Evolutionary conservation across 2,888 invertebrate genomes (phyloP), one percentile per base, ranked within the genome.

Genomic region (Acheta domesticus): DNA sequence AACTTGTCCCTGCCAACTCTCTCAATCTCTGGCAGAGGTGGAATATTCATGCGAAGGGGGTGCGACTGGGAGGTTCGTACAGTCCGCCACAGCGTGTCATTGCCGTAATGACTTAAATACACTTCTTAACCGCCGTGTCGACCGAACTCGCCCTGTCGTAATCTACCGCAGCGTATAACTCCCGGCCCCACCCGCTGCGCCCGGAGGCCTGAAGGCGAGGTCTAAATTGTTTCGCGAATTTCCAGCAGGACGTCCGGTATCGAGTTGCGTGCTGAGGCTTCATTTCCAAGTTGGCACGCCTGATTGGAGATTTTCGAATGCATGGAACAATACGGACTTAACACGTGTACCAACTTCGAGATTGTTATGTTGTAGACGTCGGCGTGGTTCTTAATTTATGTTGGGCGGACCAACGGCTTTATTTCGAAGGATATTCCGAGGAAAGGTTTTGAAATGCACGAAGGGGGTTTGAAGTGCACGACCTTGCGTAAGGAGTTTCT

Each of bases 271-370:
- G 62, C 62, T 62, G 62, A 19, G 62, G 62, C 62, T 62, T 62
- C 62, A 62, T 62, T 62, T 62, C 62, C 62, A 62, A n/a, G 62
- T 62, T 62, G 62, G 62, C 62, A 62, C 62, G 62, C 62, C 62
- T 62, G 62, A 62, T 62, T 62, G 62, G n/a, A 62, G 62, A 62
- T 62, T 62, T n/a, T 62, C 62, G 16, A 62, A 62, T 62, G 62
- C 62, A 62, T 19, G 62, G 62, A 62, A 62, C 62, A 62, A 62
- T 62, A 62, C 62, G 62, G 62, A 62, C 62, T 62, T 62, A 19
- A 62, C 62, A 62, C 62, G 62, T 62, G 62, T 62, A 62, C 62
- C 62, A 62, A 62, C 62, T 62, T 62, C 16, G 62, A 62, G 62
- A 62, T 19, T 62, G 62, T 62, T 62, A 62, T 62, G 62, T 62